Evolutionary conservation across 2,113 vertebrate species (phyloP), one percentile per base, ranked within the genome.

Genomic region (Hucho hucho): DNA sequence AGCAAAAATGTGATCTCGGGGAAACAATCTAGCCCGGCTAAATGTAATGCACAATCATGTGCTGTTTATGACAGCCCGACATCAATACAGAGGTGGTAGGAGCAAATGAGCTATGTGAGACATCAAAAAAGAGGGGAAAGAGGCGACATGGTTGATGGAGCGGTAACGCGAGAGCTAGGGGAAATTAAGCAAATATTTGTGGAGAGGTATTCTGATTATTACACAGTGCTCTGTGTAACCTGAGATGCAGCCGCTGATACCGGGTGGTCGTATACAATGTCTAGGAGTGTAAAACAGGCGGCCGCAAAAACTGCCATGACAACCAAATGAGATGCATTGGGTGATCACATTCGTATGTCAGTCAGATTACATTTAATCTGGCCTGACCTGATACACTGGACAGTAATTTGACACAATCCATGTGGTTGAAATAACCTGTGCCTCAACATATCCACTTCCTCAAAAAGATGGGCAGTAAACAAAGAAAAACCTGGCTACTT

Each of bases 151-250:
- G 77, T 65, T 79, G 81, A 81, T 72, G 32, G 64, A 77, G 73
- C 72, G 67, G 9, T 63, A 75, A 80, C 75, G 81, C 24, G 58
- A 78, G 59, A 78, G 75, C 73, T 63, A 25, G 73, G 76, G n/a
- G 61, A 81, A 82, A 88, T 74, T 47, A 83, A 80, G 71, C 72
- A 71, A 80, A 88, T 85, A 86, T 86, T 75, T 84, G 76, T 74
- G 49, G 49, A 64, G 66, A 77, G 43, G 81, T 77, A 74, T 73
- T 69, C 4, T 64, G 70, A 76, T 88, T 71, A 83, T 87, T 78
- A 75, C 61, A 77, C 70, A 47, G 71, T 6, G 9, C 69, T 70
- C 56, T 64, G 61, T 16, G 61, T 69, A 73, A 32, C 69, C 71
- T 76, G 74, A 66, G 73, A 78, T 72, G 67, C 18, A 64, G 64